Conservation (phyloP, 2,888 invertebrate species). For the Ernsta delagoae region DNA sequence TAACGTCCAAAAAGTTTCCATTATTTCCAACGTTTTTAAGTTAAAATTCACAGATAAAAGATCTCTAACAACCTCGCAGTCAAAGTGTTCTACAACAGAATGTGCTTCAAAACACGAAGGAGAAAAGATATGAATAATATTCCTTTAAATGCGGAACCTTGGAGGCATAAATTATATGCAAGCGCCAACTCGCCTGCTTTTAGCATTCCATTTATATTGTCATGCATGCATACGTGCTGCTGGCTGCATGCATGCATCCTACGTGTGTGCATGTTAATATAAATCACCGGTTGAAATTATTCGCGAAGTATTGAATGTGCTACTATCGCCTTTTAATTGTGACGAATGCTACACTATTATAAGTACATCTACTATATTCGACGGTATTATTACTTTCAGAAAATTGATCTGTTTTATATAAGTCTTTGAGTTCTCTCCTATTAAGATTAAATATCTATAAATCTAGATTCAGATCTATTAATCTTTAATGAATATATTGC, state of each 20-base stretch:
- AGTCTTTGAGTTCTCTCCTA: too few species aligned
- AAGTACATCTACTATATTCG: too few species aligned
- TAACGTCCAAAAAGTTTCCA: neutral
- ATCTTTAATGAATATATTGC: too few species aligned
- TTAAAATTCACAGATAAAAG: neutral
- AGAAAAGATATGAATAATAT: slow-evolving; percentile 36
- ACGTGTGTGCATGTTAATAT: slow-evolving; percentile 12
- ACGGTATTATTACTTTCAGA: neutral
- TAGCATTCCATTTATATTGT: slow-evolving; percentile 37
- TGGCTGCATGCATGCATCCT: slow-evolving; percentile 21
- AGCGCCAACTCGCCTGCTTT: slow-evolving; percentile 35
- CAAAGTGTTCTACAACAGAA: slow-evolving; percentile 21
- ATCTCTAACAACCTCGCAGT: slow-evolving; percentile 20
- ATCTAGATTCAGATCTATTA: too few species aligned
- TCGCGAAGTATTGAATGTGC: neutral
- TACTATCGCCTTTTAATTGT: neutral
- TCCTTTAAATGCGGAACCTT: slow-evolving; percentile 33
- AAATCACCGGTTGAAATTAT: slow-evolving; percentile 26
- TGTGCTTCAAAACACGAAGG: slow-evolving; percentile 24
- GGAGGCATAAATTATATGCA: slow-evolving; percentile 33
- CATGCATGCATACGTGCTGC: slow-evolving; percentile 24
- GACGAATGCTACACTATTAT: neutral
- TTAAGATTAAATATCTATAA: too few species aligned
- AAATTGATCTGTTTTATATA: too few species aligned
- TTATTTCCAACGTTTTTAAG: neutral